Percentiles rank a stretch among this genome's conserved stretches.
Conservation (phyloP, 2,888 invertebrate genomes). For the Ryuthela nishihirai region DNA sequence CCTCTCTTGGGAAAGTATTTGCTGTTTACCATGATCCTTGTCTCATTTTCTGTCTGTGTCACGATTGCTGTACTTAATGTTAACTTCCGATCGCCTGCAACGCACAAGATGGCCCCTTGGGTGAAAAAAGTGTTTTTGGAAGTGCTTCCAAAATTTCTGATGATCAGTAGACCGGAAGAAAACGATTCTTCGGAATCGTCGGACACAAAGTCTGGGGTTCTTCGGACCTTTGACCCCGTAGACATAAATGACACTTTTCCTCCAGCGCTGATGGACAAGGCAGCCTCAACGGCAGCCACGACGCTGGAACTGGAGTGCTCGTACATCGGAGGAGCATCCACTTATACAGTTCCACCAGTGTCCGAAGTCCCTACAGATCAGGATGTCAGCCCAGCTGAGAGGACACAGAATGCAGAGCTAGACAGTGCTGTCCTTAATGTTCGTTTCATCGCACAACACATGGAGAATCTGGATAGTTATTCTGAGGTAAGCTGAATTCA, state of each 20-base stretch:
- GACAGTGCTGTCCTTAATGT: constrained; percentile 90
- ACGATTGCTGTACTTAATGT: constrained; percentile 92
- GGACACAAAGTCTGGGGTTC: constrained; percentile 16
- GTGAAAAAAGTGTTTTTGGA: constrained; percentile 82
- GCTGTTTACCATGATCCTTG: constrained; percentile 93
- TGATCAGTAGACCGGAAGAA: constrained; percentile 86
- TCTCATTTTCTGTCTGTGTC: constrained; percentile 87
- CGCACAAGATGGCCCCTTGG: constrained; percentile 89
- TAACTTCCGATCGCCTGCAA: constrained; percentile 73
- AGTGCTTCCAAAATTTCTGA: constrained; percentile 81
- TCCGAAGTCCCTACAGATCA: constrained; percentile 2
- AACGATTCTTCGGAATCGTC: constrained; percentile 25
- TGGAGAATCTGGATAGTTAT: constrained; percentile 90
- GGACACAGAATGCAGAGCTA: constrained; percentile 45
- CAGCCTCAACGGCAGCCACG: constrained; percentile 5
- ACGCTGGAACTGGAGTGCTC: constrained; percentile 22
- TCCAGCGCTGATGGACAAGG: constrained; percentile 17
- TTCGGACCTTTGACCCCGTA: constrained; percentile 20
- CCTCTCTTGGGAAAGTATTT: constrained; percentile 93
- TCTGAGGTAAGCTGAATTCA: constrained; percentile 74
- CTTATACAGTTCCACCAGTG: not conserved
- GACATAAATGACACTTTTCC: constrained; percentile 32
- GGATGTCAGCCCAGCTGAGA: constrained; percentile 7
- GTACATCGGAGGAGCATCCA: constrained; percentile 9
- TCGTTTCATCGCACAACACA: constrained; percentile 90